phyloP scores from a whole-genome alignment of 2,113 vertebrate species.

The Trematocara nigrifrons region DNA sequence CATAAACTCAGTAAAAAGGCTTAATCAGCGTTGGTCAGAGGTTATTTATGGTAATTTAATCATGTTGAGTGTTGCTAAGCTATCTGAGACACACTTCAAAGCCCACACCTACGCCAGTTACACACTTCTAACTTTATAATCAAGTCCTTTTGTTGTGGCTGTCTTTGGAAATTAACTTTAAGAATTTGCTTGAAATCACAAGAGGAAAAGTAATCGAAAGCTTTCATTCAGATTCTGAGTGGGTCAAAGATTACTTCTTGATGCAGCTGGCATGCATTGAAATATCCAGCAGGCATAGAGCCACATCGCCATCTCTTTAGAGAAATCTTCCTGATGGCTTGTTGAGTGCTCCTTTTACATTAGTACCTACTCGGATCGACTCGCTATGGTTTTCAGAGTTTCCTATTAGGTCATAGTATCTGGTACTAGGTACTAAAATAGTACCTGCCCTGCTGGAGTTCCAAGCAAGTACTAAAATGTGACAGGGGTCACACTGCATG shows the following conservation, averaged over 20 bases:
- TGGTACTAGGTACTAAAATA: neutral
- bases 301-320: neutral
- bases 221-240: neutral
- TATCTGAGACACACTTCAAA: neutral
- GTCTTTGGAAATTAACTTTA: neutral
- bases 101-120: neutral
- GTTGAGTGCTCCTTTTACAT: neutral
- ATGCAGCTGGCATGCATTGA: neutral
- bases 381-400: neutral
- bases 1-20: neutral
- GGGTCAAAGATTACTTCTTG: neutral
- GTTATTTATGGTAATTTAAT: neutral
- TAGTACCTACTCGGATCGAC: neutral
- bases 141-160: neutral
- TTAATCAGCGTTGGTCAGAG: neutral
- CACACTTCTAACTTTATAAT: neutral
- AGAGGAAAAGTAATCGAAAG: neutral
- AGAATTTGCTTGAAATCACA: neutral
- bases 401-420: neutral
- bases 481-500: neutral
- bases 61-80: neutral
- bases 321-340: neutral
- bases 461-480: neutral
- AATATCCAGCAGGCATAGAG: neutral
- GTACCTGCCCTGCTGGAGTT: neutral